Conservation (phyloP, 2,113 vertebrate genomes). For the Tachuris rubrigastra region DNA sequence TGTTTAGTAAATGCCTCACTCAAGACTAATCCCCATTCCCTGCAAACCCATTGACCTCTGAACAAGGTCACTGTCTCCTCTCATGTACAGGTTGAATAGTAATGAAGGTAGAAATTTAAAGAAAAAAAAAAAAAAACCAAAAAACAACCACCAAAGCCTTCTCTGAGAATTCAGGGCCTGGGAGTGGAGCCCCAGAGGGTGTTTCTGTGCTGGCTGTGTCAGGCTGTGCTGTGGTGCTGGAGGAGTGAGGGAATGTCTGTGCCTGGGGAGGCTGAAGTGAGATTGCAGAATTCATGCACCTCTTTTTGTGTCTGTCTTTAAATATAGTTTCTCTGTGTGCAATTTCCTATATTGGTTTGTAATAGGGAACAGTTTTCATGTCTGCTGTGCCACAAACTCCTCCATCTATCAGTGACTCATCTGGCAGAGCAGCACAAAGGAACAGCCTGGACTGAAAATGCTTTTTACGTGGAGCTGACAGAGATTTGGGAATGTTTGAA, state of each 20-base stretch:
- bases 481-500: not conserved
- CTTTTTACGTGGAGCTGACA: not conserved
- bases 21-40: not conserved
- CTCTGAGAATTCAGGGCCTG: not conserved
- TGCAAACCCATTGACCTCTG: not conserved
- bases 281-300: not conserved
- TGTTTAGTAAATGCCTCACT: not conserved
- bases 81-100: not conserved
- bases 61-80: not conserved
- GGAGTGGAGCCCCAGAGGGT: not conserved
- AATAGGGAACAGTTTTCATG: not conserved
- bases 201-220: not conserved
- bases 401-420: conserved; percentile 27
- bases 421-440: not conserved
- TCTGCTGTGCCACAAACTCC: conserved; percentile 1
- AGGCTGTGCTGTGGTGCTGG: not conserved
- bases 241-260: not conserved
- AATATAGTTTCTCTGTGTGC: not conserved
- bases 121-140: fast-evolving
- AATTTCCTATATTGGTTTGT: conserved; percentile 5
- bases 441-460: not conserved
- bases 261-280: not conserved
- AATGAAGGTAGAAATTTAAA: not conserved
- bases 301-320: not conserved
- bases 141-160: not conserved